These are phyloP conservation scores for Parazoanthus atlanticus DNA, from an alignment of 92 coral and sea anemone genomes.

Conservation along the genomic window DNA sequence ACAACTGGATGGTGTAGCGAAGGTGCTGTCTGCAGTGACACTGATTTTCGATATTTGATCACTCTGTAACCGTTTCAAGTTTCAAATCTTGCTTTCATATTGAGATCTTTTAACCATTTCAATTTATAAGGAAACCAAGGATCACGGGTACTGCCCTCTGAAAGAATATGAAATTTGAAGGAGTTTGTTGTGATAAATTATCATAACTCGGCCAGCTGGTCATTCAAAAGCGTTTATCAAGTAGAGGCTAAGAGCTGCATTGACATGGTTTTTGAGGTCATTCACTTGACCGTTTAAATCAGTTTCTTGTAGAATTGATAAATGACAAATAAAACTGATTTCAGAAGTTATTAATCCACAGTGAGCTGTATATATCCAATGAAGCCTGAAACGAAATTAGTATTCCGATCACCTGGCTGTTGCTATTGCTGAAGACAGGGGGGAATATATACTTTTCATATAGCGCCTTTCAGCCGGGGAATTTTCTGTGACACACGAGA, in stretches of 20 bases:
- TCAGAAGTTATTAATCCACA: not conserved
- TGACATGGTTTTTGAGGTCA: not conserved
- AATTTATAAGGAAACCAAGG: not conserved
- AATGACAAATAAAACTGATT: not conserved
- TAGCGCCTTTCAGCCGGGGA: slow-evolving; percentile 16
- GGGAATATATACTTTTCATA: not conserved
- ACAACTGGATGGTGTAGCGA: no score
- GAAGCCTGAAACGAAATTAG: not conserved
- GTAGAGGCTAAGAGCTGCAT: not conserved
- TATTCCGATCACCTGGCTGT: not conserved
- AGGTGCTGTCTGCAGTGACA: no score
- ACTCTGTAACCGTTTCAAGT: not conserved
- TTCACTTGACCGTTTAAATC: not conserved
- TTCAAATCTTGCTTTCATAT: not conserved
- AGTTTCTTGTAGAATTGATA: not conserved
- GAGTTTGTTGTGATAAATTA: not conserved
- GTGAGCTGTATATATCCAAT: not conserved
- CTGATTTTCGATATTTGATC: not conserved
- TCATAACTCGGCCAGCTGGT: not conserved
- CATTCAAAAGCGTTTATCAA: not conserved
- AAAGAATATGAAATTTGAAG: not conserved
- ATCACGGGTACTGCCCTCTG: not conserved
- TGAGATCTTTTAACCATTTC: not conserved
- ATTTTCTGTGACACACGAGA: not conserved
- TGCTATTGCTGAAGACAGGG: not conserved